phyloP scores from a whole-genome alignment of 2,113 vertebrate species.

The Amazona guildingii region DNA sequence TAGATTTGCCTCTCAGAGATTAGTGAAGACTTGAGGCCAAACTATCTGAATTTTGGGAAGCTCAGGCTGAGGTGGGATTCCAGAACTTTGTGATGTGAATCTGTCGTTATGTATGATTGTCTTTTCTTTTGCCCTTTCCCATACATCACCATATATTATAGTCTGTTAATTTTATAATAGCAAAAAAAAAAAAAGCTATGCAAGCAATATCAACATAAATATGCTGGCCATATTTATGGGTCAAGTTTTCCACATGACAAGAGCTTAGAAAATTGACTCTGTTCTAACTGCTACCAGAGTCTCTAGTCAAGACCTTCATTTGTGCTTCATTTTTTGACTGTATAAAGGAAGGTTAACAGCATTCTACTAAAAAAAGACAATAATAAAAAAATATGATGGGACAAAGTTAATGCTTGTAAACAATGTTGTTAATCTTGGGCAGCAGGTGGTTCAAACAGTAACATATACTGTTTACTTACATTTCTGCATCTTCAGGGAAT shows the following conservation, averaged over 20 bases:
- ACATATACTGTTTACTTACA: background rate
- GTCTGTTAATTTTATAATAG: background rate
- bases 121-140: background rate
- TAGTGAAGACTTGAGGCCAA: background rate
- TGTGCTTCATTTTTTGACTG: background rate
- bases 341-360: background rate
- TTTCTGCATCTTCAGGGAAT: background rate
- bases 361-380: background rate
- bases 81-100: background rate
- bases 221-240: background rate
- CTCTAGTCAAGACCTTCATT: background rate
- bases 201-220: background rate
- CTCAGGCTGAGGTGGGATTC: background rate
- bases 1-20: background rate
- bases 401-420: background rate
- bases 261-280: background rate
- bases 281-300: background rate
- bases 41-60: background rate
- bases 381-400: background rate
- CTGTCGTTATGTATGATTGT: background rate
- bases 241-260: background rate
- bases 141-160: background rate
- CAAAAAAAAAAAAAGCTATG: rapidly evolving
- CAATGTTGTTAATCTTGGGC: background rate
- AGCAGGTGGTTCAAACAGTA: background rate